Percentiles rank a stretch among this genome's conserved stretches.
Evolutionary conservation across 2,113 vertebrate genomes (phyloP).

Genomic region (Balaenoptera acutorostrata): DNA sequence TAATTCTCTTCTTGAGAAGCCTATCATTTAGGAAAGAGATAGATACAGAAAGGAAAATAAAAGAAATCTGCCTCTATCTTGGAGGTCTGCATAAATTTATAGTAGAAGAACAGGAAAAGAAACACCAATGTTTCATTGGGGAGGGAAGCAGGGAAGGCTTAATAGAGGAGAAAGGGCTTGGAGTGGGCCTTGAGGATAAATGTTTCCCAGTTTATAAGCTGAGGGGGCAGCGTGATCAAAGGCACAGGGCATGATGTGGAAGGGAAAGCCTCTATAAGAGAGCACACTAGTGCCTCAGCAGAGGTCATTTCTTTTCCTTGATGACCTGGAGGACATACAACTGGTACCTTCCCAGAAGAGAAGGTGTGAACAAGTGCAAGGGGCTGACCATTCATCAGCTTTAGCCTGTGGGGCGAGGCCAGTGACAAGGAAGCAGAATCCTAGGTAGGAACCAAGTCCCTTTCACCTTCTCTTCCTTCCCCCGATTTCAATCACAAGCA

Average conservation of each 20-base stretch:
- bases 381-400: background rate
- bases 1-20: background rate
- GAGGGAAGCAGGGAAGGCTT: background rate
- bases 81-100: background rate
- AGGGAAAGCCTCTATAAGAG: background rate
- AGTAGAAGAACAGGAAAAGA: background rate
- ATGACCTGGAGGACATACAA: background rate
- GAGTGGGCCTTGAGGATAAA: rapidly evolving
- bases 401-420: background rate
- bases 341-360: background rate
- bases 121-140: background rate
- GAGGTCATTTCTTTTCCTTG: background rate
- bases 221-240: background rate
- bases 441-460: background rate
- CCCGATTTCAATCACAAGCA: background rate
- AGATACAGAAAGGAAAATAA: background rate
- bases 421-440: background rate
- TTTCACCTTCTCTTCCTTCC: background rate
- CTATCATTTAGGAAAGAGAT: background rate
- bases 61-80: background rate
- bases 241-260: background rate
- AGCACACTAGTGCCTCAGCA: background rate
- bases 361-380: background rate
- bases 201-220: rapidly evolving
- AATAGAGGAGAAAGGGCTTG: background rate